A percentile compares a stretch with the other conserved stretches of the same genome.
Conservation (phyloP, 2,888 invertebrate species). For the Luffia ferchaultella region DNA sequence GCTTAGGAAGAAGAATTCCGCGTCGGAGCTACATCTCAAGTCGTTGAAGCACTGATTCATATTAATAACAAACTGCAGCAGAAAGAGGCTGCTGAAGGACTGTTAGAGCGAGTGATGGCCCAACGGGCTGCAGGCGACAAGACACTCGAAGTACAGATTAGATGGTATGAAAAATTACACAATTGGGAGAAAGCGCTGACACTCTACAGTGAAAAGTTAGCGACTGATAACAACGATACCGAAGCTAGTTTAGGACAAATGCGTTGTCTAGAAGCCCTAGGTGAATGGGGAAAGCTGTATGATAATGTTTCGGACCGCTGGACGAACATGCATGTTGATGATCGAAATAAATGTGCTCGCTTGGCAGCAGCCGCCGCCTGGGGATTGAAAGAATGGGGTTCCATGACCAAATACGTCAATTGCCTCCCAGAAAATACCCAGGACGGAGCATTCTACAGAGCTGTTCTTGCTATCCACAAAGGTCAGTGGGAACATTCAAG, state of each 20-base stretch:
- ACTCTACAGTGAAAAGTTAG: conserved; percentile 82
- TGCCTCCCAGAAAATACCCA: conserved; percentile 92
- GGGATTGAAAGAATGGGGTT: conserved; percentile 94
- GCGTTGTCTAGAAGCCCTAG: conserved; percentile 94
- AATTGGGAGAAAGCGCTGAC: conserved; percentile 97
- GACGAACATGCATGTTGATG: conserved; percentile 68
- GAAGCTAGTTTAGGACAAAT: conserved; percentile 91
- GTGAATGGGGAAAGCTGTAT: conserved; percentile 93
- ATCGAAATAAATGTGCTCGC: conserved; percentile 77
- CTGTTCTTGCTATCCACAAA: conserved; percentile 89
- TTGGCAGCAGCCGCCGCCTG: conserved; percentile 96
- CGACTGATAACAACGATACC: conserved; percentile 70
- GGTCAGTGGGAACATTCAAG: conserved; percentile 74
- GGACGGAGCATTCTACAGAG: conserved; percentile 95
- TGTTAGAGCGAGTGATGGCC: conserved; percentile 88
- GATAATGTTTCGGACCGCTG: conserved; percentile 83
- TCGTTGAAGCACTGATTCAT: conserved; percentile 92
- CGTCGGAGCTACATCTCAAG: conserved; percentile 80
- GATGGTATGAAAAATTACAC: conserved; percentile 99
- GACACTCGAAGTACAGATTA: conserved; percentile 73
- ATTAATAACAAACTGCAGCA: conserved; percentile 99
- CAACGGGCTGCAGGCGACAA: conserved; percentile 75
- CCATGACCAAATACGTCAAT: conserved; percentile 90
- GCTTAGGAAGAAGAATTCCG: conserved; percentile 90
- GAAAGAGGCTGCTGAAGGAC: conserved; percentile 96